Base-by-base conservation (phyloP, 2,113 vertebrate species). In the Saccopteryx bilineata region DNA sequence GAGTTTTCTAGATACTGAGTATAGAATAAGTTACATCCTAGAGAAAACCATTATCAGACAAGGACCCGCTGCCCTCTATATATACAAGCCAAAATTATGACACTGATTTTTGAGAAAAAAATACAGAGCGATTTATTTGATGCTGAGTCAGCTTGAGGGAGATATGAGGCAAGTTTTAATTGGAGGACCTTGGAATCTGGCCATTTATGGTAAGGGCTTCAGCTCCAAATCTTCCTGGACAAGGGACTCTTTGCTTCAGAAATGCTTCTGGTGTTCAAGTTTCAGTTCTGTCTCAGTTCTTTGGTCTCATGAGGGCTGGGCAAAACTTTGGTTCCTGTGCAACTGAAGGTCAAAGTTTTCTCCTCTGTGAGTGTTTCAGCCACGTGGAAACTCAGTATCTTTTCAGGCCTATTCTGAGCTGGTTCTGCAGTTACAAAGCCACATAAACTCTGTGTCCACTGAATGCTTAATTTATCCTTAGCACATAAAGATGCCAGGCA, bases 381-480 rank as follows among this genome's bases (percentile, higher is more conserved):
- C 24, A 6, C 24, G 28, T 48, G 23, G 60, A 5, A 28, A 48
- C 60, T 82, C 39, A 19, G 24, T 82, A 82, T 81, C 58, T 63
- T 81, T 28, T 65, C 48, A 82, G 60, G 80, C 48, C 24, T 39
- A 63, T 65, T 63, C 48, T 63, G 39, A 65, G 60, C 39, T 48
- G 24, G 60, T 63, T 82, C 9, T 48, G 39, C 15, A 48, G 60
- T 82, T 82, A 63, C 24, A 63, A 82, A 82, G 46, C 28, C 39
- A 68, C 11, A 48, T 46, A 46, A 72, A n/a, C 60, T 83, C 24
- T 46, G 60, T 68, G 60, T 89, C 96, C 74, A 84, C 69, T 19
- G 28, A 85, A 50, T 54, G 50, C 78, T 94, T 96, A 85, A 93
- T 97, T 86, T 95, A 94, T 95, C 87, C 19, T 86, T 83, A 83